Base-by-base conservation (phyloP, 2,113 vertebrate species). In the Nipponia nippon region DNA sequence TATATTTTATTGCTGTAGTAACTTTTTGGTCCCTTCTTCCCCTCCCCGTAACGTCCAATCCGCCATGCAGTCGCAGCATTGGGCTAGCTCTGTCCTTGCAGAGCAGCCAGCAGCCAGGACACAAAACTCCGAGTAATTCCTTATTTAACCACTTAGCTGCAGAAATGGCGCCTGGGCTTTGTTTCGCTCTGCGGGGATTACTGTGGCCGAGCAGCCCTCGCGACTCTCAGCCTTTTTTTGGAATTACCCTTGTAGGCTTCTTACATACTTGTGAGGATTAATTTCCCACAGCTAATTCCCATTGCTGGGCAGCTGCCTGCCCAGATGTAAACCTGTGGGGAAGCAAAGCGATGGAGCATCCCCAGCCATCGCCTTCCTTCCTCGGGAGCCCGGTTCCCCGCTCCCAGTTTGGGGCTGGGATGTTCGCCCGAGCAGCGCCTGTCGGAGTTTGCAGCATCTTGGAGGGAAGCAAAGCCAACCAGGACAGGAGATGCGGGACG, bases 341-440 rank as follows among this genome's bases (percentile, higher is more conserved):
- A 46, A 27, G 80, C 34, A 10, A 36, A 70, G 83, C 1, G 0
- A 6, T 20, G 53, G 38, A 89, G 83, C 29, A 25, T 95, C 76
- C 46, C 32, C 29, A 53, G 71, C 38, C 3, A 2, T 83, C 65
- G 62, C 91, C 58, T 47, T 50, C 5, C 2, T 78, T 42, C 75
- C 50, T 36, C 0, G 0, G 61, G 59, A 87, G 42, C 34, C n/a
- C 1, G 6, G 4, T 22, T 72, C 23, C 66, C 42, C 3, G 16
- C 30, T 89, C 44, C 59, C 52, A 11, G 30, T 22, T 29, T 42
- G 49, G 22, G 71, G 10, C 21, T 82, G 85, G 82, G 44, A 40
- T 63, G 67, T 65, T 80, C 0, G 0, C 15, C 76, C 0, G 0
- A 53, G 44, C n/a, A 42, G 58, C 2, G 25, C 47, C 73, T 36